Evolutionary conservation across 2,888 invertebrate genomes (phyloP).

Genomic region (Zonitis immaculata): DNA sequence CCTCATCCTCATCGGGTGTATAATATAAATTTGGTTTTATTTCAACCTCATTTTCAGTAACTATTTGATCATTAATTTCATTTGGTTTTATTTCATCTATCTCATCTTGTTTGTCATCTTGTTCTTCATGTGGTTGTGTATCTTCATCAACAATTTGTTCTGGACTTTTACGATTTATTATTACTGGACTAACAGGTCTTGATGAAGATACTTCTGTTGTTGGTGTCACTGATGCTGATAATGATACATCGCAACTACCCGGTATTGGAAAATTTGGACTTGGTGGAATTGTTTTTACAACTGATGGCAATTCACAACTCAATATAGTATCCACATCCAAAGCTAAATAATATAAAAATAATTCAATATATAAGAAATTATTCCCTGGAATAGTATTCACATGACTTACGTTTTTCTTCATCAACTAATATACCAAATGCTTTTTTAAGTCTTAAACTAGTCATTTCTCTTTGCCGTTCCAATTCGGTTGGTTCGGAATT

Average conservation of each 20-base stretch:
- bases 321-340: constrained; percentile 42
- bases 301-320: constrained; percentile 40
- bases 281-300: constrained; percentile 32
- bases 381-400: constrained; percentile 41
- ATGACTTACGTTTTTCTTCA: constrained; percentile 57
- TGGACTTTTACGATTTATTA: constrained; percentile 1
- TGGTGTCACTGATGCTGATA: constrained; percentile 3
- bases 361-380: neutral
- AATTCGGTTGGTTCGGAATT: constrained; percentile 80
- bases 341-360: constrained; percentile 29
- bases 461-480: constrained; percentile 82
- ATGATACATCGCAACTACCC: constrained; percentile 31
- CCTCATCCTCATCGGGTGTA: constrained; percentile 44
- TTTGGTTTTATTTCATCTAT: constrained; percentile 6
- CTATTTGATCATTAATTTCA: constrained; percentile 9
- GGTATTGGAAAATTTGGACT: constrained; percentile 42
- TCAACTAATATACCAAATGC: constrained; percentile 74
- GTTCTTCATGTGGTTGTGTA: constrained; percentile 1
- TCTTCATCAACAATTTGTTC: constrained; percentile 4
- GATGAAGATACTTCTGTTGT: constrained; percentile 1
- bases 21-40: constrained; percentile 39
- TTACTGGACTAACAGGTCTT: constrained; percentile 5
- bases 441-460: constrained; percentile 76
- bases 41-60: constrained; percentile 8
- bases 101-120: constrained; percentile 5